Base-by-base conservation (phyloP, 1,140 invertebrate genomes). In the Triops longicaudatus region DNA sequence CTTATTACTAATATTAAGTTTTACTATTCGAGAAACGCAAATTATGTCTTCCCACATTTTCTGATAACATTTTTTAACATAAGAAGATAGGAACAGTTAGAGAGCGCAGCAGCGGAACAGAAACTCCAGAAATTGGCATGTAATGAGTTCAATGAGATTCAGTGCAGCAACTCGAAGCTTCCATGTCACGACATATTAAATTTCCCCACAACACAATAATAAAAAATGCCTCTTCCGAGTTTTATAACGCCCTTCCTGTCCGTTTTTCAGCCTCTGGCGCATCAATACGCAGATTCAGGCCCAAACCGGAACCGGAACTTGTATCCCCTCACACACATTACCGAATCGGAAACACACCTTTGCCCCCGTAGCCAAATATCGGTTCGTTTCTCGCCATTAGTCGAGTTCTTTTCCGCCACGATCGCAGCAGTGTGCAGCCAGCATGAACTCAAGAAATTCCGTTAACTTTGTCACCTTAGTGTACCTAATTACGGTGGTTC, bases 311-410 rank as follows among this genome's bases (percentile, higher is more conserved):
- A 63, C 50, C 50, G 50, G 50, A 63, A 63, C 50, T 63, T 63
- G 50, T 22, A 17, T 14, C 31, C 31, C 31, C 31, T 37, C 31
- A 37, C 31, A 37, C 31, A 63, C 50, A 63, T n/a, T n/a, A n/a
- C 50, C 14, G 50, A 37, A 63, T 63, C 50, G 50, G 50, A 63
- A 63, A 63, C 10, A 63, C 50, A 63, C 50, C 50, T 63, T n/a
- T 63, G 22, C 50, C 22, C 14, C 22, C 50, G 17, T 63, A n/a
- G 17, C n/a, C 50, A 9, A 63, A 63, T 63, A 63, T 63, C 3
- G 50, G 17, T 63, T 63, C 50, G 31, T 37, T n/a, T 37, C 31
- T 37, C 22, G 50, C 50, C 50, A 17, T 63, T 22, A 63, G 50
- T 63, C 14, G 17, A 6, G 50, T 63, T 22, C n/a, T 63, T n/a